Conservation (phyloP, 1,140 invertebrate genomes). For the Leptinotarsa texana region DNA sequence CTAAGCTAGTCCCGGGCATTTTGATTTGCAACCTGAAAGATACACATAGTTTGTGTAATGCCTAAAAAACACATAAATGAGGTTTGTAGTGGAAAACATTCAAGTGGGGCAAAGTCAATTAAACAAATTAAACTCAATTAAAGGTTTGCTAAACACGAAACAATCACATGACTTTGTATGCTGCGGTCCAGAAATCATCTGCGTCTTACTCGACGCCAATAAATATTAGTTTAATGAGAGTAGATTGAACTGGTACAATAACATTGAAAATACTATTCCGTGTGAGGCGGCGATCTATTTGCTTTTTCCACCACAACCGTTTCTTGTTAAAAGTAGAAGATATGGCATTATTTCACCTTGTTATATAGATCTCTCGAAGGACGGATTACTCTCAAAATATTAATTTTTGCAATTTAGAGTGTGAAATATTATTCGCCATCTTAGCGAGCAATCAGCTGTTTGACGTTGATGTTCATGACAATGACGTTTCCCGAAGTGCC, state of each 20-base stretch:
- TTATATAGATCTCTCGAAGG: conserved; percentile 21
- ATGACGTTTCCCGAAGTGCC: neutral
- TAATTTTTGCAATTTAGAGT: conserved; percentile 28
- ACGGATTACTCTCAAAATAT: conserved; percentile 35
- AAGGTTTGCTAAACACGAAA: conserved; percentile 22
- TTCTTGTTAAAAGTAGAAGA: too few species aligned
- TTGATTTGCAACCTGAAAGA: conserved; percentile 42
- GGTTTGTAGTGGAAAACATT: conserved; percentile 1
- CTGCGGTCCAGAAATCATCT: conserved; percentile 26
- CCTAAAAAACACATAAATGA: conserved; percentile 12
- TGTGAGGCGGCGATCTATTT: neutral
- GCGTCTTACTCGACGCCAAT: conserved; percentile 29
- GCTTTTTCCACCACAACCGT: conserved; percentile 10
- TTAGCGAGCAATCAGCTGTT: conserved; percentile 21
- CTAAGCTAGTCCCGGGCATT: conserved; percentile 87
- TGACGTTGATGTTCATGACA: conserved; percentile 1
- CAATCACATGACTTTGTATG: conserved; percentile 27
- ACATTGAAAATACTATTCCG: conserved; percentile 10
- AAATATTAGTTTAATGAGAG: conserved; percentile 24
- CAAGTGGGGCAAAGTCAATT: conserved; percentile 34
- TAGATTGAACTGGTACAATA: conserved; percentile 31
- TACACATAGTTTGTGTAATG: conserved; percentile 27
- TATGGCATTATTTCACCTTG: conserved; percentile 3
- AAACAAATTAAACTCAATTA: conserved; percentile 46
- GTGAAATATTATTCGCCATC: conserved; percentile 34